Evolutionary conservation across 2,797 vertebrate species (phyloP), one percentile per base, ranked within the genome.

Genomic region (Lepilemur septentrionalis): DNA sequence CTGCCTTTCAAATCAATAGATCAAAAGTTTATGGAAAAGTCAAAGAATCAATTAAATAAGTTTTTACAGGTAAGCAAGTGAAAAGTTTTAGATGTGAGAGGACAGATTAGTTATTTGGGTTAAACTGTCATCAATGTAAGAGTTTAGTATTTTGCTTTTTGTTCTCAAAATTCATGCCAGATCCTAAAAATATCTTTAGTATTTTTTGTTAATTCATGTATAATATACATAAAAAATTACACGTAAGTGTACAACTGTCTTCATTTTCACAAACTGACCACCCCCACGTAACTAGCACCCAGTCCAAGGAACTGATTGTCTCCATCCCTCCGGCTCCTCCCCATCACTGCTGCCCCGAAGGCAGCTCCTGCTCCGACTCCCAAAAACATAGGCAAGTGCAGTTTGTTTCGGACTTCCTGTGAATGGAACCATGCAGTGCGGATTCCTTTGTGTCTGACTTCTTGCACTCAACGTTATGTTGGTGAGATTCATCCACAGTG

Each of bases 1-100:
- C 99, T 99, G 97, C 99, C 99, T 95, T 99, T 99, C 99, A 99
- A 99, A 98, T 99, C 99, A 87, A 95, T 99, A 93, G 99, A 99
- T 98, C 99, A 99, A 97, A 99, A 99, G 97, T 99, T 99, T 97
- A 98, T 99, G 97, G 99, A 99, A 95, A 99, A 99, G 98, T 99
- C 99, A 96, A 99, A 99, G 98, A 99, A 99, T 75, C 99, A 99
- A 97, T 99, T 99, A 97, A 99, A 99, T 98, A 99, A 99, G 93
- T 99, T 99, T 98, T 98, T 99, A 94, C 99, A 99, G 99, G 99
- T 99, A 98, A 99, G 98, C 50, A 87, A 89, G 57, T 32, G 67
- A 70, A 48, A 76, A n/a, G 2, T 84, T 72, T 81, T 38, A 17
- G 43, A 4, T 88, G 0, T 57, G 7, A 88, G 59, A 86, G 35